A percentile compares a stretch with the other conserved stretches of the same genome.
Evolutionary conservation across 2,113 vertebrate genomes (phyloP).

Genomic region (Bufo gargarizans): DNA sequence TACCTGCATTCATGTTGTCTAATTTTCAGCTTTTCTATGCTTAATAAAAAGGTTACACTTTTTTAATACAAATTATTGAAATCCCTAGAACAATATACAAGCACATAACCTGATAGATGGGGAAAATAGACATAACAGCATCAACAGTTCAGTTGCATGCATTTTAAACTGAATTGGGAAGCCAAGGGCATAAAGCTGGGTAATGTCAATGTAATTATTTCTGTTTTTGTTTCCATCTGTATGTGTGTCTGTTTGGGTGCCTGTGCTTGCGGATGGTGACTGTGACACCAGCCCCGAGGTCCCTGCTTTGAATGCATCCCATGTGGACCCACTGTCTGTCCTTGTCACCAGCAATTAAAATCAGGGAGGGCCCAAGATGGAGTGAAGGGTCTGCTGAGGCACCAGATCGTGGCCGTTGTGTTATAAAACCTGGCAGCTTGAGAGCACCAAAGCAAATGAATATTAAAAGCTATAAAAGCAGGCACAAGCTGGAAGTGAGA

Average conservation of each 20-base stretch:
- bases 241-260: constrained; percentile 39
- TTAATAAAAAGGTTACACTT: background rate
- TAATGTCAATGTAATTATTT: constrained; percentile 40
- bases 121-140: constrained; percentile 2
- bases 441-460: constrained; percentile 41
- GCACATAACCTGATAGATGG: background rate
- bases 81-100: background rate
- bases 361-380: constrained; percentile 58
- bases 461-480: constrained; percentile 50
- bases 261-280: constrained; percentile 31
- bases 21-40: background rate
- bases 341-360: constrained; percentile 63
- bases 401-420: constrained; percentile 49
- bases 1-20: background rate
- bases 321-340: constrained; percentile 50
- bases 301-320: constrained; percentile 60
- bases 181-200: constrained; percentile 44
- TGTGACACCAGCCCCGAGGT: constrained; percentile 44
- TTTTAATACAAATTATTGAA: background rate
- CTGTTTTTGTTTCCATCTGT: constrained; percentile 45
- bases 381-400: constrained; percentile 54
- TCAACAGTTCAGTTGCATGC: constrained; percentile 16
- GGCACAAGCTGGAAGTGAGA: constrained; percentile 34
- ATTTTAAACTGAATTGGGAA: constrained; percentile 19
- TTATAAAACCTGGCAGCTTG: constrained; percentile 55